Percentiles rank a stretch among this genome's conserved stretches.
These are phyloP conservation scores for Poecilus cupreus DNA, from an alignment of 2,888 invertebrate species.

Conservation along the genomic window DNA sequence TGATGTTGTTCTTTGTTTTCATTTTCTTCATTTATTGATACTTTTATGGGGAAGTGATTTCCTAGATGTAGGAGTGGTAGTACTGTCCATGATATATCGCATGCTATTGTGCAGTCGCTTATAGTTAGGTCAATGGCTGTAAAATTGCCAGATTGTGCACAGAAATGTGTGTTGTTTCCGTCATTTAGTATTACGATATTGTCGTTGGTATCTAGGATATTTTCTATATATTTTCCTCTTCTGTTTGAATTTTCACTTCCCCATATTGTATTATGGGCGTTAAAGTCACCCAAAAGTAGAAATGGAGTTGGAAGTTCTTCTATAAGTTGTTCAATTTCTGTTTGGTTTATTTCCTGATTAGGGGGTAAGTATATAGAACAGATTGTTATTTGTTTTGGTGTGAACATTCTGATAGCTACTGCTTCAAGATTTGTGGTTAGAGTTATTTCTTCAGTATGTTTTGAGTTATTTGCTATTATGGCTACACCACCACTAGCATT, in stretches of 20 bases:
- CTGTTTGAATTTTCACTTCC: slow-evolving; percentile 55
- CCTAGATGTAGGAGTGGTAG: neutral
- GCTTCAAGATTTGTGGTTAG: slow-evolving; percentile 61
- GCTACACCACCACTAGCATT: slow-evolving; percentile 62
- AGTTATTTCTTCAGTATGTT: slow-evolving; percentile 44
- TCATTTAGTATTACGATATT: slow-evolving; percentile 10
- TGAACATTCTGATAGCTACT: slow-evolving; percentile 56
- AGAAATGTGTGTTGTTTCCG: slow-evolving; percentile 10
- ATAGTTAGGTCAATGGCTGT: neutral
- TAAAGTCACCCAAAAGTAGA: slow-evolving; percentile 61
- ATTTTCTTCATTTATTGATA: neutral
- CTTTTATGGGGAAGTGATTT: slow-evolving; percentile 42
- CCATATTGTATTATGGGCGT: slow-evolving; percentile 55
- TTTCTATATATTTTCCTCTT: slow-evolving; percentile 60
- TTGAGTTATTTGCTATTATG: slow-evolving; percentile 58
- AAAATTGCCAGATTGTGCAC: slow-evolving; percentile 4
- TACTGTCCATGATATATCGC: neutral
- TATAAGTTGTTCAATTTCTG: slow-evolving; percentile 52
- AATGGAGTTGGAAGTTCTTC: slow-evolving; percentile 61
- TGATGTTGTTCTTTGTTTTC: too few species aligned
- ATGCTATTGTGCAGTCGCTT: neutral
- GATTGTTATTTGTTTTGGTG: slow-evolving; percentile 46
- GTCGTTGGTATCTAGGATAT: slow-evolving; percentile 37
- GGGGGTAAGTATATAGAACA: slow-evolving; percentile 62
- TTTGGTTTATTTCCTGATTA: neutral